Base-by-base conservation (phyloP, 1,140 invertebrate genomes). In the Saccostrea echinata region DNA sequence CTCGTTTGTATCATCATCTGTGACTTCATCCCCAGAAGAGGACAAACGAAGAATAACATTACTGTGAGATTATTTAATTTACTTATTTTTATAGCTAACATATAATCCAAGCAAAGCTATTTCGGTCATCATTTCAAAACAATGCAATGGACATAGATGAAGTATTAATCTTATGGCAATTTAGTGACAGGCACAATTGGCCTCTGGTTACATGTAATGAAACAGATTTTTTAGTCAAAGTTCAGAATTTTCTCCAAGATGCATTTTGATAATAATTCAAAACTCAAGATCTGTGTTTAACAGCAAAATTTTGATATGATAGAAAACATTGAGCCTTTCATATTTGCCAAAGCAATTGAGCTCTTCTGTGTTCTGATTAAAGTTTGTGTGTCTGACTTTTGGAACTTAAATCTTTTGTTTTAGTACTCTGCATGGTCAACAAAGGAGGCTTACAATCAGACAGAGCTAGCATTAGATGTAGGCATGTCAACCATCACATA, bases 1-100 rank as follows among this genome's bases (percentile, higher is more conserved):
- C 91, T 96, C 21, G 90, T 96, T 13, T 95, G 95, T 9, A 95
- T 96, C 85, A 94, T 95, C 43, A 92, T 96, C 55, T 94, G 95
- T 85, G 94, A 96, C 64, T 95, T 96, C 80, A 90, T 96, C 61
- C 92, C 93, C 61, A 92, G 92, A 30, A 30, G 90, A 30, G 35
- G 64, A 12, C 85, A 8, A 89, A 89, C 87, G 84, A 89, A 64
- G 30, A 88, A 87, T 6, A 88, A 87, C 43, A 84, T 87, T 6
- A 33, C 12, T 27, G 83, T 52, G 11, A 53, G 81, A 64, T 52
- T 2, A 30, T 57, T 57, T 27, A n/a, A 52, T 30, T 30, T 24
- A 18, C 27, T 68, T 24, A 53, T 18, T 11, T 3, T 21, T 21
- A 61, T n/a, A 61, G n/a, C 16, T 16, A 61, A 61, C 6, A 61